Evolutionary conservation across 2,797 vertebrate genomes (phyloP).

Genomic region (Xenopus petersii): DNA sequence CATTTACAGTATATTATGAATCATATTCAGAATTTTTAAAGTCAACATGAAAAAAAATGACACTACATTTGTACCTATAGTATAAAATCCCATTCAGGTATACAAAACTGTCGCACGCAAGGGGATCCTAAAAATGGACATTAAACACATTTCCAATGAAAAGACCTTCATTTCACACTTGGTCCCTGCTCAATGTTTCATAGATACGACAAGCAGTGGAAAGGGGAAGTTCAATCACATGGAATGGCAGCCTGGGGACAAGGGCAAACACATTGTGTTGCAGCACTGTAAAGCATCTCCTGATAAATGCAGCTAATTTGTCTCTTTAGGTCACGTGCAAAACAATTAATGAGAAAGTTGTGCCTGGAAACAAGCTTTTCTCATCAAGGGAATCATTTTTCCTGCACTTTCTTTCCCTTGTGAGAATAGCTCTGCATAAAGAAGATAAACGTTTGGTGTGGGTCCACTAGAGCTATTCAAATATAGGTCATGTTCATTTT

Average conservation of each 20-base stretch:
- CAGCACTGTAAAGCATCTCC: neutral
- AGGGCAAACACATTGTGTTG: constrained; percentile 1
- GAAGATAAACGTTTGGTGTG: too few species aligned
- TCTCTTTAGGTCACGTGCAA: constrained; percentile 3
- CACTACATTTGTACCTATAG: constrained; percentile 61
- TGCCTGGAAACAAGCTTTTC: neutral
- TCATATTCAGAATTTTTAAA: constrained; percentile 50
- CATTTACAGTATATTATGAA: constrained; percentile 50
- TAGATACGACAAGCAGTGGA: neutral
- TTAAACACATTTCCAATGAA: neutral
- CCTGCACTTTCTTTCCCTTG: too few species aligned
- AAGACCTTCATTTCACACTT: neutral
- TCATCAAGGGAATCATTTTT: neutral
- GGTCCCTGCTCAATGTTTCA: neutral
- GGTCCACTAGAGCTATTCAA: too few species aligned
- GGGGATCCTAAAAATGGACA: neutral
- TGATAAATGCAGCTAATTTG: neutral
- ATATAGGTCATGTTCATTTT: too few species aligned
- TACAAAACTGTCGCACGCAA: neutral
- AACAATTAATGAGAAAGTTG: neutral
- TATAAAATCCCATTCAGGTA: constrained; percentile 17
- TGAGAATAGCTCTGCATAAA: too few species aligned
- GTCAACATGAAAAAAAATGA: constrained; percentile 48
- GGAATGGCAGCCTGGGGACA: neutral
- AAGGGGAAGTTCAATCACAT: neutral